Percentiles rank a stretch among this genome's conserved stretches.
Evolutionary conservation across 2,113 vertebrate genomes (phyloP).

Genomic region (Nesogale talazaci): DNA sequence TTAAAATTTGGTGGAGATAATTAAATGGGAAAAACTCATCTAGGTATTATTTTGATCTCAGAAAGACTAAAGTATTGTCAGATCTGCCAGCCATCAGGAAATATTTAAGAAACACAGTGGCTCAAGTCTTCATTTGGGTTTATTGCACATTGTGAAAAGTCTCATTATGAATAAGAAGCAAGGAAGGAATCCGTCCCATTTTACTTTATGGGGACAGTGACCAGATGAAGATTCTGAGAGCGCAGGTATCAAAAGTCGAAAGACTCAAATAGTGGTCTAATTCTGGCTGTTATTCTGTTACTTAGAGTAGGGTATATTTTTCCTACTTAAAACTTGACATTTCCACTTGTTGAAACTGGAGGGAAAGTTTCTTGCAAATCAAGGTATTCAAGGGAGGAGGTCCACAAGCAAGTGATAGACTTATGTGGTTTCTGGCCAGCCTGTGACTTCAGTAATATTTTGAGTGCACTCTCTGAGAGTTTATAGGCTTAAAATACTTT

Average conservation of each 20-base stretch:
- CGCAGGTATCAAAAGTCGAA: not conserved
- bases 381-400: not conserved
- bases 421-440: not conserved
- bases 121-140: not conserved
- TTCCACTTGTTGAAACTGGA: not conserved
- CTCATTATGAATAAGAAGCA: not conserved
- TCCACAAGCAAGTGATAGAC: not conserved
- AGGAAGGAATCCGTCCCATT: not conserved
- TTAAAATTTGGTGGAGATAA: not conserved
- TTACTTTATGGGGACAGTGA: not conserved
- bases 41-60: not conserved
- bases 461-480: not conserved
- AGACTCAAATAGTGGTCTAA: not conserved
- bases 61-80: not conserved
- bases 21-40: not conserved
- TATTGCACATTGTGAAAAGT: not conserved
- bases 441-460: not conserved
- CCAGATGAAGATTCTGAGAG: rapidly evolving
- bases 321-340: not conserved
- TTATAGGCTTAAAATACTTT: not conserved
- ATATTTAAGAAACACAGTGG: not conserved
- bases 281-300: not conserved
- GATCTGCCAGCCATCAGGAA: not conserved
- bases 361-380: not conserved
- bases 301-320: not conserved